Evolutionary conservation across 2,113 vertebrate genomes (phyloP).

Genomic region (Protomyctophum bolini): DNA sequence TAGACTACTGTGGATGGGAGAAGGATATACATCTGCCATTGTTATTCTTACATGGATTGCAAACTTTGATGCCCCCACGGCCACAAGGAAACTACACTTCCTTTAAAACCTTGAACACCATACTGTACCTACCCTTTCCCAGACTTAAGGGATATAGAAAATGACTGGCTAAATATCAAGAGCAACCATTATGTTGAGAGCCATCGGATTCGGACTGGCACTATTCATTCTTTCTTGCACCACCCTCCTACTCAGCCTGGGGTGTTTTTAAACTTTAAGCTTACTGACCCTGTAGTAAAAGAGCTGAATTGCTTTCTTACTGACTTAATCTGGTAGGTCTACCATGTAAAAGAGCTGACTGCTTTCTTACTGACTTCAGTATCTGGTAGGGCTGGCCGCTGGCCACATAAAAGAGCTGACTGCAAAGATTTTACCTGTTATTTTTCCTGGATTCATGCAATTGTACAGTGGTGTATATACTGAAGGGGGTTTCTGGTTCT

Average conservation of each 20-base stretch:
- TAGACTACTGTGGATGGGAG: no score
- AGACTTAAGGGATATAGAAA: no score
- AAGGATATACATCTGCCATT: no score
- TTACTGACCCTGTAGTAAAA: no score
- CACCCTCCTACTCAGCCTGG: neutral
- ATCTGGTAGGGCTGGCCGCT: constrained; percentile 7
- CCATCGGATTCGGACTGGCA: neutral
- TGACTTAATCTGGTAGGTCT: no score
- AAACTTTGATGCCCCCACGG: no score
- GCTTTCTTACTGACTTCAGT: neutral
- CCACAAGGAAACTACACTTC: no score
- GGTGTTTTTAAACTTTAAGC: neutral
- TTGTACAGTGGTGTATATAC: neutral
- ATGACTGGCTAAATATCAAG: neutral
- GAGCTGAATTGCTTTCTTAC: no score
- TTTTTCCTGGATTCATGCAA: neutral
- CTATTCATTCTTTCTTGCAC: neutral
- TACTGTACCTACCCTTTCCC: neutral
- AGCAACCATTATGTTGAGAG: neutral
- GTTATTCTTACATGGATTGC: no score
- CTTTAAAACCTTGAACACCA: neutral
- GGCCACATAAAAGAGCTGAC: constrained; percentile 8
- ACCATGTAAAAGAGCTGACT: neutral
- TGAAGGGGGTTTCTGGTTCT: constrained; percentile 31
- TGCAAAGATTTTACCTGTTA: neutral